Percentiles rank a stretch among this genome's conserved stretches.
Conservation (phyloP, 1,140 invertebrate species). For the Cydia pomonella region DNA sequence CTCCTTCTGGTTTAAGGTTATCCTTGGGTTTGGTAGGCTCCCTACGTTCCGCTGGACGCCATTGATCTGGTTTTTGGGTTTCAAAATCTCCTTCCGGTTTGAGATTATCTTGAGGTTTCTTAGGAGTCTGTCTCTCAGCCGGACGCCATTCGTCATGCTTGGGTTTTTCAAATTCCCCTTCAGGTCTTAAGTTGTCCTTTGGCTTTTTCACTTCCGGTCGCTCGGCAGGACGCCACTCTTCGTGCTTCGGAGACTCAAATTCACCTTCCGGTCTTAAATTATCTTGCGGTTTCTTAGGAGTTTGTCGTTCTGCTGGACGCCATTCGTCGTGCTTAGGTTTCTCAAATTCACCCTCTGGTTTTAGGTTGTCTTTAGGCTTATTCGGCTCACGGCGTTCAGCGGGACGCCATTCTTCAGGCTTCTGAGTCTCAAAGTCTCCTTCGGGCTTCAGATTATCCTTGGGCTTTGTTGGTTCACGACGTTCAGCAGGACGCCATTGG, state of each 20-base stretch:
- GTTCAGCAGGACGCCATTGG: slow-evolving; percentile 66
- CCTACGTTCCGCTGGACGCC: slow-evolving; percentile 84
- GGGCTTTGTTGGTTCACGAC: slow-evolving; percentile 63
- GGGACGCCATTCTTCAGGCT: slow-evolving; percentile 79
- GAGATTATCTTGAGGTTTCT: slow-evolving; percentile 82
- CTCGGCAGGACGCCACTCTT: slow-evolving; percentile 71
- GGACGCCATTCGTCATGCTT: slow-evolving; percentile 76
- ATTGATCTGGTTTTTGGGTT: too few relatives aligned
- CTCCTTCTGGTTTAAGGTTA: slow-evolving; percentile 84
- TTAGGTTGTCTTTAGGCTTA: slow-evolving; percentile 81
- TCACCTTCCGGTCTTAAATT: slow-evolving; percentile 83
- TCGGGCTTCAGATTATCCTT: slow-evolving; percentile 79
- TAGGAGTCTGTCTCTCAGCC: slow-evolving; percentile 81
- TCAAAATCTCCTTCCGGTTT: slow-evolving; percentile 82
- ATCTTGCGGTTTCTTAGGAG: slow-evolving; percentile 75
- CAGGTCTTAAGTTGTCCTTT: slow-evolving; percentile 83
- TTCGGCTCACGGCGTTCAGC: slow-evolving; percentile 76
- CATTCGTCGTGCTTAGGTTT: slow-evolving; percentile 79
- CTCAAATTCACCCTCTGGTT: slow-evolving; percentile 85
- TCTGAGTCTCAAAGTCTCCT: slow-evolving; percentile 74
- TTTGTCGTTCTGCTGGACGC: slow-evolving; percentile 74
- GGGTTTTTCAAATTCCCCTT: slow-evolving; percentile 82
- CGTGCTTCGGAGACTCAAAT: slow-evolving; percentile 69
- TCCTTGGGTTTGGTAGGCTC: slow-evolving; percentile 79
- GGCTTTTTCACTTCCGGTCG: slow-evolving; percentile 70